Evolutionary conservation across 2,888 invertebrate species (phyloP).

Genomic region (Papilio demoleus): DNA sequence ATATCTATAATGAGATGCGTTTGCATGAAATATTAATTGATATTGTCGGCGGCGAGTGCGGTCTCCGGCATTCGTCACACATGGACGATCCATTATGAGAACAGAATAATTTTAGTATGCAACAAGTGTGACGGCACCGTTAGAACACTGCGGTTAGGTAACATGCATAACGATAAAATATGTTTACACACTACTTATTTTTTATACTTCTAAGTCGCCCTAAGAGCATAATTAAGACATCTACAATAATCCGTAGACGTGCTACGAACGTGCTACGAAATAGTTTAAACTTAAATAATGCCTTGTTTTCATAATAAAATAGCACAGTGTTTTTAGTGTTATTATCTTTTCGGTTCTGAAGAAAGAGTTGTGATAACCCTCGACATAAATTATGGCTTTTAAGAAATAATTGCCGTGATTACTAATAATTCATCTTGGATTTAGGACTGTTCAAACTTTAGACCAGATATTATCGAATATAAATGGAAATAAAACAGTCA

Average conservation of each 20-base stretch:
- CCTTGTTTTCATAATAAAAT: slow-evolving; percentile 1
- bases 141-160: slow-evolving; percentile 44
- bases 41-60: slow-evolving; percentile 44
- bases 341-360: background rate
- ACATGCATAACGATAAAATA: slow-evolving; percentile 42
- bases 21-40: slow-evolving; percentile 52
- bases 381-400: background rate
- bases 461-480: background rate
- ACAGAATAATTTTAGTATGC: slow-evolving; percentile 56
- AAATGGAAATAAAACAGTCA: background rate
- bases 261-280: slow-evolving; percentile 72
- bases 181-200: slow-evolving; percentile 32
- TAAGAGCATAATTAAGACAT: slow-evolving; percentile 26
- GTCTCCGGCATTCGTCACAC: slow-evolving; percentile 54
- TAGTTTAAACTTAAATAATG: background rate
- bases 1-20: slow-evolving; percentile 44
- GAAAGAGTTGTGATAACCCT: background rate
- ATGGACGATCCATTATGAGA: slow-evolving; percentile 56
- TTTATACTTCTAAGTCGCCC: slow-evolving; percentile 22
- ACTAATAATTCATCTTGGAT: background rate
- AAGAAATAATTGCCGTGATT: background rate
- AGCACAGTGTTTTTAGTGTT: background rate
- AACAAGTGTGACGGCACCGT: slow-evolving; percentile 55
- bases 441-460: background rate
- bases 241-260: slow-evolving; percentile 70